Evolutionary conservation across 2,888 invertebrate genomes (phyloP).

Genomic region (Agonopterix alstromeriana): DNA sequence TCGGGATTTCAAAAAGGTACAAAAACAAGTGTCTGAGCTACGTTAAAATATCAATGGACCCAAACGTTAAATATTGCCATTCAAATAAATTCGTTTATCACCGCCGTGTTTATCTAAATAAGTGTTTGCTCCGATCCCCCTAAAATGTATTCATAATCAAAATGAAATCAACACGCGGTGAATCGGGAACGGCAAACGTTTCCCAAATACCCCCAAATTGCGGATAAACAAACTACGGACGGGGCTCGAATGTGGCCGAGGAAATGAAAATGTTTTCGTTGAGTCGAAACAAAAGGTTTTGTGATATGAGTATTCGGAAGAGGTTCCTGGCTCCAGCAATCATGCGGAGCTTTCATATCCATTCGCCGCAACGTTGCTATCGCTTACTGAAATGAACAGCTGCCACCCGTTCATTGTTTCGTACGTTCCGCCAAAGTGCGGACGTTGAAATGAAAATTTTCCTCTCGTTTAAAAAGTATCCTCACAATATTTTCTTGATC

Average conservation of each 20-base stretch:
- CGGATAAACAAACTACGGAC: constrained; percentile 43
- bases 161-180: constrained; percentile 34
- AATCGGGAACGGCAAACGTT: constrained; percentile 27
- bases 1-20: too few species aligned
- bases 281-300: constrained; percentile 39
- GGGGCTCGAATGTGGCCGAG: constrained; percentile 29
- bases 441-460: constrained; percentile 31
- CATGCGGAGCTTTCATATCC: constrained; percentile 40
- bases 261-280: constrained; percentile 49
- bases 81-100: constrained; percentile 12
- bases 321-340: constrained; percentile 42
- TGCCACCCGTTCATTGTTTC: constrained; percentile 47
- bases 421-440: constrained; percentile 33
- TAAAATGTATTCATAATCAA: constrained; percentile 41
- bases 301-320: constrained; percentile 34
- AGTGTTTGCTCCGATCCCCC: constrained; percentile 20
- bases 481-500: constrained; percentile 8
- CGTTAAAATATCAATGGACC: too few species aligned
- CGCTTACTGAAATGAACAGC: constrained; percentile 54
- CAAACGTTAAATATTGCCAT: constrained; percentile 3
- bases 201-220: constrained; percentile 39
- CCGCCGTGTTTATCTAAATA: constrained; percentile 24
- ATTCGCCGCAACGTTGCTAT: constrained; percentile 34
- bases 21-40: too few species aligned
- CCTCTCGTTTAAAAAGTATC: constrained; percentile 17